Evolutionary conservation across 2,113 vertebrate genomes (phyloP), one percentile per base, ranked within the genome.

Genomic region (Diphyllodes magnificus): DNA sequence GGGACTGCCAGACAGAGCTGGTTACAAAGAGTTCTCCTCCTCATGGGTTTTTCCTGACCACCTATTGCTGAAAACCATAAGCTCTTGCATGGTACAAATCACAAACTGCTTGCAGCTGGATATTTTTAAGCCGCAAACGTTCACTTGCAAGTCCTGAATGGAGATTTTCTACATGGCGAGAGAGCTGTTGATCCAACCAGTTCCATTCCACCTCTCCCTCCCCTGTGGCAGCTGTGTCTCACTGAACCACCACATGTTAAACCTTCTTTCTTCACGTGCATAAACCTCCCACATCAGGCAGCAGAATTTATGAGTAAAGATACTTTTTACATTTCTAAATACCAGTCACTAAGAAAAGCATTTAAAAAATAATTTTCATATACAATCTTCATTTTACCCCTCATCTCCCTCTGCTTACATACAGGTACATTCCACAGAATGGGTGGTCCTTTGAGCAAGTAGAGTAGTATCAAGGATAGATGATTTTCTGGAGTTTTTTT

Each of bases 281-380:
- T 5, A 37, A 37, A 65, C n/a, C 6, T 45, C 50, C 5, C 23
- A 82, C 6, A 2, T 18, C 56, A 45, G 11, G 44, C 15, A 39
- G 47, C 18, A 77, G 17, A 60, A 69, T 1, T 51, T 25, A 40
- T 5, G 3, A 54, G 5, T 9, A 45, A 35, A 63, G 22, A 13
- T 19, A 7, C 21, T 54, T 24, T 37, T 68, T 2, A 24, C 13
- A 4, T 56, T 81, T 82, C 42, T 65, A 61, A 60, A 39, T 18
- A 45, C 5, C 37, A 60, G 30, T 42, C 23, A 65, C 27, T 28
- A 42, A n/a, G 18, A 66, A 53, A 50, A 88, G 31, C 1, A 22
- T 20, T 39, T 61, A 0, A 11, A 45, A 82, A 44, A 9, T 15
- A 21, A 21, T 21, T 65, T 56, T 30, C 8, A 51, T 0, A 0